These are phyloP conservation scores for Microvelia longipes DNA, from an alignment of 1,140 invertebrate genomes.

Conservation along the genomic window DNA sequence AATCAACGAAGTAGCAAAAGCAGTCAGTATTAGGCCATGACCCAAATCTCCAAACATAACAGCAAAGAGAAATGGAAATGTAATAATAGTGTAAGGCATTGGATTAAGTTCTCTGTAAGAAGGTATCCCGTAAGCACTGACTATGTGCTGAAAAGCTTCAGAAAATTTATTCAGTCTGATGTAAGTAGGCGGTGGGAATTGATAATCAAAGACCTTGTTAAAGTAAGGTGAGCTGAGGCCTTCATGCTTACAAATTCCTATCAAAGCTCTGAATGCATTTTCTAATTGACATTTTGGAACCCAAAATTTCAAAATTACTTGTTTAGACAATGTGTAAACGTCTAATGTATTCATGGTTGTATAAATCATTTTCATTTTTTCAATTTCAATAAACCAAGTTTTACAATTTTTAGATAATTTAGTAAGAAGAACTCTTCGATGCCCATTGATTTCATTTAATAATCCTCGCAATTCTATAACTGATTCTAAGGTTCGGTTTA, in stretches of 20 bases:
- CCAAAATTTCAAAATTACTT: slow-evolving; percentile 97
- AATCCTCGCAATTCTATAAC: slow-evolving; percentile 26
- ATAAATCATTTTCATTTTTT: slow-evolving; percentile 88
- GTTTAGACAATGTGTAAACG: slow-evolving; percentile 81
- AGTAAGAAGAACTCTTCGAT: slow-evolving; percentile 79
- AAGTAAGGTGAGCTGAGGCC: slow-evolving; percentile 91
- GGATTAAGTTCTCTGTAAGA: slow-evolving; percentile 92
- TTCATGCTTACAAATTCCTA: slow-evolving; percentile 5
- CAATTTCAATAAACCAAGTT: slow-evolving; percentile 88
- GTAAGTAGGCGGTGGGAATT: slow-evolving; percentile 85
- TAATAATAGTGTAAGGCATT: slow-evolving; percentile 81
- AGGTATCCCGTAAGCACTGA: slow-evolving; percentile 88
- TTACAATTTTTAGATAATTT: slow-evolving; percentile 88
- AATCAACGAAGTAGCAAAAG: slow-evolving; percentile 62
- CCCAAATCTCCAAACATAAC: slow-evolving; percentile 97
- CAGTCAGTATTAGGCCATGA: slow-evolving; percentile 65
- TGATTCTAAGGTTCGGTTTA: slow-evolving; percentile 49
- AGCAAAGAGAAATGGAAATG: slow-evolving; percentile 94
- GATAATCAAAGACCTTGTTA: slow-evolving; percentile 79
- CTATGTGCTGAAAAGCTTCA: slow-evolving; percentile 82
- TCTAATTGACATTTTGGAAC: slow-evolving; percentile 73
- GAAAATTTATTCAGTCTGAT: slow-evolving; percentile 94
- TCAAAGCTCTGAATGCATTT: slow-evolving; percentile 75
- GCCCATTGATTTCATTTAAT: slow-evolving; percentile 90
- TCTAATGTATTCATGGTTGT: slow-evolving; percentile 79